A percentile compares a stretch with the other conserved stretches of the same genome.
phyloP scores from a whole-genome alignment of 2,797 vertebrate genomes.

The Cichlasoma orientale region DNA sequence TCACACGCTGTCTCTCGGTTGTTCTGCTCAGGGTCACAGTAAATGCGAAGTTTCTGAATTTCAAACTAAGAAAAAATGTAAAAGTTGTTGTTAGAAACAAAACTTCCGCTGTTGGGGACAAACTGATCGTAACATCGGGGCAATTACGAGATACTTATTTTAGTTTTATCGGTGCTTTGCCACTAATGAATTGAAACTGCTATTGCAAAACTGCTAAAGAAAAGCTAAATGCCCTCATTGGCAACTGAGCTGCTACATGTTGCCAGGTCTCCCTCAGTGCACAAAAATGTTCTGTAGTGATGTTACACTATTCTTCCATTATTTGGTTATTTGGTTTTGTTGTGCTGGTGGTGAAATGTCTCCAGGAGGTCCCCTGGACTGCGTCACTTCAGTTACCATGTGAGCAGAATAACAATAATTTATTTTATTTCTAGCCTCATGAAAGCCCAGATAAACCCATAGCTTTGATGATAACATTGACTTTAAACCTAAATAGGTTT shows the following conservation, averaged over 20 bases:
- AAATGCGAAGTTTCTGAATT: slow-evolving; percentile 95
- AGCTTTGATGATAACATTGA: not conserved
- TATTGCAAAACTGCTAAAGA: slow-evolving; percentile 33
- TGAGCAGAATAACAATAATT: slow-evolving; percentile 34
- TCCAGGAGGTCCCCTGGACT: slow-evolving; percentile 25
- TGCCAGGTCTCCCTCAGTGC: slow-evolving; percentile 62
- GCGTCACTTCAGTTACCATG: slow-evolving; percentile 25
- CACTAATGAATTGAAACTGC: slow-evolving; percentile 41
- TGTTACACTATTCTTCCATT: slow-evolving; percentile 49
- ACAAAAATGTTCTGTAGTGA: slow-evolving; percentile 24
- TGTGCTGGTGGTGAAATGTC: slow-evolving; percentile 42
- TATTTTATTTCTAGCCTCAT: slow-evolving; percentile 23
- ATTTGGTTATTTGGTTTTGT: slow-evolving; percentile 53
- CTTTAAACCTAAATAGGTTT: not conserved
- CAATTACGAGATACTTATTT: slow-evolving; percentile 29
- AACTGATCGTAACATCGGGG: slow-evolving; percentile 1
- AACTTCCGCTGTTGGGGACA: not conserved
- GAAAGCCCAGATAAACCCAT: slow-evolving; percentile 6
- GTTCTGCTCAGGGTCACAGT: slow-evolving; percentile 97
- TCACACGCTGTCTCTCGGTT: slow-evolving; percentile 94
- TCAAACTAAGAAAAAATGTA: slow-evolving; percentile 85
- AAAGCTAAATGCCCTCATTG: slow-evolving; percentile 32
- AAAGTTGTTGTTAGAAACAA: slow-evolving; percentile 6
- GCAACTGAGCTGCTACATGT: slow-evolving; percentile 8
- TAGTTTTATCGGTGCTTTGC: slow-evolving; percentile 41